Evolutionary conservation across 2,888 invertebrate genomes (phyloP).

Genomic region (Bibio marci): DNA sequence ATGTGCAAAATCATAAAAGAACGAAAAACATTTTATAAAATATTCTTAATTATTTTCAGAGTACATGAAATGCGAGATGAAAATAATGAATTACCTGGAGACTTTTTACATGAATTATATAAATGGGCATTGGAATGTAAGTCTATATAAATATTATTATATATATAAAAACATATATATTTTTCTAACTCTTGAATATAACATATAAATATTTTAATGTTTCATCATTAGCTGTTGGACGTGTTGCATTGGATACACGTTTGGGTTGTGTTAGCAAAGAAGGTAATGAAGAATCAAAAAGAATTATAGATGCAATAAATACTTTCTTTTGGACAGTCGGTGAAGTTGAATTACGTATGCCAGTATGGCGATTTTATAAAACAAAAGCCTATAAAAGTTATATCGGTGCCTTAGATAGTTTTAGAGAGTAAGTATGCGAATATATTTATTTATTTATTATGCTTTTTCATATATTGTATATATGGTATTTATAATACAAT

Average conservation of each 20-base stretch:
- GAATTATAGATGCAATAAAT: constrained; percentile 62
- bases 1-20: background rate
- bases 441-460: no score
- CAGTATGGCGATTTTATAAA: constrained; percentile 55
- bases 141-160: constrained; percentile 19
- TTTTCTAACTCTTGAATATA: no score
- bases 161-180: background rate
- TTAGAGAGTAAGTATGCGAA: constrained; percentile 39
- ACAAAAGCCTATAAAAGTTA: constrained; percentile 54
- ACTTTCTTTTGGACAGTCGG: constrained; percentile 62
- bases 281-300: constrained; percentile 45
- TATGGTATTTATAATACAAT: background rate
- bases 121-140: constrained; percentile 73
- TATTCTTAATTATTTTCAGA: constrained; percentile 30
- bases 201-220: background rate
- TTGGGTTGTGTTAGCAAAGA: constrained; percentile 47
- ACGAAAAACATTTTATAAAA: background rate
- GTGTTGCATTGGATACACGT: constrained; percentile 64
- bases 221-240: constrained; percentile 48
- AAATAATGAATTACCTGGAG: constrained; percentile 43
- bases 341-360: constrained; percentile 53
- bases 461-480: background rate
- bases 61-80: constrained; percentile 41
- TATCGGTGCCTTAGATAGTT: constrained; percentile 50
- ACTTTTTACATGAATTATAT: constrained; percentile 53